Evolutionary conservation across 2,113 vertebrate genomes (phyloP).

Genomic region (Hemiprocne comata): DNA sequence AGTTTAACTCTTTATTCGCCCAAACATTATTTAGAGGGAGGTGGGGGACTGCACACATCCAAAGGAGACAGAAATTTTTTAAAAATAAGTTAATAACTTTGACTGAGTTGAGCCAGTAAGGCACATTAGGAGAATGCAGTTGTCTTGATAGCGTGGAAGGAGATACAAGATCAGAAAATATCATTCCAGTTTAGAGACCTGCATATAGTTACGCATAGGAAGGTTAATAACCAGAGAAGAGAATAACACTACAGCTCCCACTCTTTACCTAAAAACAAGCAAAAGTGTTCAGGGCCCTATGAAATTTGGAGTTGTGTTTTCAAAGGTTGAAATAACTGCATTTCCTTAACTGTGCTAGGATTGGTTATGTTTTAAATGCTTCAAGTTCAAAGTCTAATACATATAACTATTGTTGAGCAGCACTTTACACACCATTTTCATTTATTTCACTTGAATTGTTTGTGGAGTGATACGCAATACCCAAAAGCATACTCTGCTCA

Average conservation of each 20-base stretch:
- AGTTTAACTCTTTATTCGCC: constrained; percentile 54
- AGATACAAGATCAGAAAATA: background rate
- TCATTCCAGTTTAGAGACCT: background rate
- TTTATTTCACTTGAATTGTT: background rate
- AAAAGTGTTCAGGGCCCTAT: background rate
- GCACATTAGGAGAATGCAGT: background rate
- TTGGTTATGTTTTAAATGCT: background rate
- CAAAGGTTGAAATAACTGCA: background rate
- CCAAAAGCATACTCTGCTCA: background rate
- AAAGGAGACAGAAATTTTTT: background rate
- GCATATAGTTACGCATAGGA: accelerated
- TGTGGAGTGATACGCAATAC: background rate
- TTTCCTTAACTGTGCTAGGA: background rate
- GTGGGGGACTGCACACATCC: background rate
- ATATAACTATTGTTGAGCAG: background rate
- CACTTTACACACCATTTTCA: background rate
- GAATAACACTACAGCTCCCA: background rate
- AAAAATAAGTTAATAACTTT: background rate
- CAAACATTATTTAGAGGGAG: background rate
- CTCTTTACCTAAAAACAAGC: background rate
- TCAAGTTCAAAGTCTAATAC: background rate
- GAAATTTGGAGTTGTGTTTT: background rate
- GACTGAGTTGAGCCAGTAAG: background rate
- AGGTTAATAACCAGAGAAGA: background rate
- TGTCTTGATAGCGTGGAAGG: background rate